Percentiles rank a stretch among this genome's conserved stretches.
Evolutionary conservation across 2,113 vertebrate species (phyloP).

Genomic region (Chamaea fasciata): DNA sequence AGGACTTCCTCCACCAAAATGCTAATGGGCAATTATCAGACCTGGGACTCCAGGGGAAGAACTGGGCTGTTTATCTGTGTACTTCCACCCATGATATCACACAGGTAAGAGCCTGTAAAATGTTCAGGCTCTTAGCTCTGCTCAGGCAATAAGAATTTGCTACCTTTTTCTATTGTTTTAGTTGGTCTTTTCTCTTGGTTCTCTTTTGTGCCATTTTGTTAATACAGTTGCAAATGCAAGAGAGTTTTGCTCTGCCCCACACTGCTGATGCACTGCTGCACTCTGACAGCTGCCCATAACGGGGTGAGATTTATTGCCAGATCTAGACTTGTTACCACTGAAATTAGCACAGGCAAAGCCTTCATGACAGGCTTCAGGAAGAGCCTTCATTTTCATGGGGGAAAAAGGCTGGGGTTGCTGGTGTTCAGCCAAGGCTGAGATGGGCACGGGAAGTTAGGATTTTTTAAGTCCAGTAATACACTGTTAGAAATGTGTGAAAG

Average conservation of each 20-base stretch:
- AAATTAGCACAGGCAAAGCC: background rate
- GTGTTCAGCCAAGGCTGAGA: background rate
- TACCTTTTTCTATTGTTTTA: background rate
- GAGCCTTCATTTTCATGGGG: background rate
- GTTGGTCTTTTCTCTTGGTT: background rate
- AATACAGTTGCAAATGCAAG: background rate
- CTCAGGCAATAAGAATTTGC: background rate
- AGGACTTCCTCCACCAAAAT: background rate
- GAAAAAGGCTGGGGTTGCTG: background rate
- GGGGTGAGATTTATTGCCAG: rapidly evolving
- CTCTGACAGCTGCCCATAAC: background rate
- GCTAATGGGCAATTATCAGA: background rate
- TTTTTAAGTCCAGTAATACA: background rate
- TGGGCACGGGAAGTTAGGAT: background rate
- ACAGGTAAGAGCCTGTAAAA: background rate
- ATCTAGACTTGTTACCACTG: background rate
- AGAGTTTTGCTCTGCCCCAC: background rate
- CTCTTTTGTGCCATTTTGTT: background rate
- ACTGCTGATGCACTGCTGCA: background rate
- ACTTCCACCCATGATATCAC: background rate
- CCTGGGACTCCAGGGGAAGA: background rate
- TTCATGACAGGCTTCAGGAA: background rate
- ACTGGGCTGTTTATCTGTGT: background rate
- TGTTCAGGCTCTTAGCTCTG: background rate
- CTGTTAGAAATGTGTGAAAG: background rate